Conservation (phyloP, 1,140 invertebrate species). For the Pectinophora gossypiella region DNA sequence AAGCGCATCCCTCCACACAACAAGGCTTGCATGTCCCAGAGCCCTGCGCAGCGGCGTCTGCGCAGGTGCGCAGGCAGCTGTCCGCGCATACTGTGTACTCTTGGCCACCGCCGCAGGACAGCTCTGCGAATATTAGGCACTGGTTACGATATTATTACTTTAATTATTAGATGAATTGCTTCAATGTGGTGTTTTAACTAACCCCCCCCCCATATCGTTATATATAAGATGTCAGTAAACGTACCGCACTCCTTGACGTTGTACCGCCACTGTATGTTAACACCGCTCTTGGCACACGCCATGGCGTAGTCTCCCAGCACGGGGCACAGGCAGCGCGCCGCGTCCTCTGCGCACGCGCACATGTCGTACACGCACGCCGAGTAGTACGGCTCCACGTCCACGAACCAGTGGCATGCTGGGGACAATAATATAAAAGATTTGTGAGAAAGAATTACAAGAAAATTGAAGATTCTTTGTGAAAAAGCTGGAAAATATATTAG, state of each 20-base stretch:
- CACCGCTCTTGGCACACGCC: slow-evolving; percentile 83
- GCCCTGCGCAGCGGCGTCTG: slow-evolving; percentile 68
- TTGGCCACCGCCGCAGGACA: slow-evolving; percentile 86
- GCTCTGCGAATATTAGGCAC: slow-evolving; percentile 59
- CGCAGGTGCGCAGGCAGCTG: slow-evolving; percentile 83
- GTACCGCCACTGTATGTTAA: slow-evolving; percentile 85
- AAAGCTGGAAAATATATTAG: too few relatives aligned
- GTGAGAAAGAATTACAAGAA: too few relatives aligned
- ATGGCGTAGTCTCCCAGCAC: slow-evolving; percentile 87
- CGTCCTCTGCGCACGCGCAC: slow-evolving; percentile 84
- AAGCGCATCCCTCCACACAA: slow-evolving; percentile 93
- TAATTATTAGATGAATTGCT: too few relatives aligned
- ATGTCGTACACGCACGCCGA: slow-evolving; percentile 91
- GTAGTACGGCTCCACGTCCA: slow-evolving; percentile 87
- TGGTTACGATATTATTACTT: too few relatives aligned
- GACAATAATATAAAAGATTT: slow-evolving; percentile 24
- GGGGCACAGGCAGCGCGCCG: slow-evolving; percentile 86
- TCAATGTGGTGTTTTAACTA: too few relatives aligned
- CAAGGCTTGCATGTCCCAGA: slow-evolving; percentile 73
- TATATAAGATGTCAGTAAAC: too few relatives aligned
- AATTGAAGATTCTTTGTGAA: too few relatives aligned
- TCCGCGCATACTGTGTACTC: slow-evolving; percentile 87
- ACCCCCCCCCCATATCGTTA: too few relatives aligned
- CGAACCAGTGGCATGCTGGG: slow-evolving; percentile 86
- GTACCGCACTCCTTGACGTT: slow-evolving; percentile 86